phyloP scores from a whole-genome alignment of 2,113 vertebrate species.

The Maccullochella peelii region DNA sequence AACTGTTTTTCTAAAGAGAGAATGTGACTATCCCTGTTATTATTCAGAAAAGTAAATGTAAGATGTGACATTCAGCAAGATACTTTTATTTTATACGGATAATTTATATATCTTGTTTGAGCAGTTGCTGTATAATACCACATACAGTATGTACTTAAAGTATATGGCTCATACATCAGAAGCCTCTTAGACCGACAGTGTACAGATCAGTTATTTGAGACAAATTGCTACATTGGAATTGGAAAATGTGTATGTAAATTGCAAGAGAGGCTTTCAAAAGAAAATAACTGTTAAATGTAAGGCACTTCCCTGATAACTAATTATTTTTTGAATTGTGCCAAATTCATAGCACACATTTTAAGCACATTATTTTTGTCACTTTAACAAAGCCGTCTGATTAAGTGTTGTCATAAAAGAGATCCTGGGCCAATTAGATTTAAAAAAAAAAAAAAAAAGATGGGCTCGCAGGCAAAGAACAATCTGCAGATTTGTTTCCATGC shows the following conservation, averaged over 20 bases:
- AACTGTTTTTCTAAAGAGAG: not conserved
- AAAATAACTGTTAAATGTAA: slow-evolving; percentile 51
- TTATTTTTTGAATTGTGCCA: slow-evolving; percentile 69
- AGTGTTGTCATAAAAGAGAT: slow-evolving; percentile 80
- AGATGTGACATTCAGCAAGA: not conserved
- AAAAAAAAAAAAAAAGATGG: slow-evolving; percentile 40
- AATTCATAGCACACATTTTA: slow-evolving; percentile 63
- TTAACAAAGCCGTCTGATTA: slow-evolving; percentile 82
- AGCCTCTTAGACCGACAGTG: not conserved
- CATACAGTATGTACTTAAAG: not conserved
- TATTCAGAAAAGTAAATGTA: not conserved
- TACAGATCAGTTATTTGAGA: slow-evolving; percentile 6
- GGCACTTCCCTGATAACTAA: slow-evolving; percentile 58
- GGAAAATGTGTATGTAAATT: slow-evolving; percentile 43
- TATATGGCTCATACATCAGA: not conserved
- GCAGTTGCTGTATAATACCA: not conserved
- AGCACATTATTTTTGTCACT: slow-evolving; percentile 77
- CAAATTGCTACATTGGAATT: slow-evolving; percentile 6
- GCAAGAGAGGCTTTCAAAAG: slow-evolving; percentile 40
- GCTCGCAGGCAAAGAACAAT: slow-evolving; percentile 70
- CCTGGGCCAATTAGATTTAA: slow-evolving; percentile 77
- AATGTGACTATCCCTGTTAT: not conserved
- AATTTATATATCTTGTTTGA: not conserved
- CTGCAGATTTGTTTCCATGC: slow-evolving; percentile 68
- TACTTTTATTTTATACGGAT: slow-evolving; percentile 2